These are phyloP conservation scores for Orestias chungarensis DNA, from an alignment of 2,797 vertebrate species.

Conservation along the genomic window DNA sequence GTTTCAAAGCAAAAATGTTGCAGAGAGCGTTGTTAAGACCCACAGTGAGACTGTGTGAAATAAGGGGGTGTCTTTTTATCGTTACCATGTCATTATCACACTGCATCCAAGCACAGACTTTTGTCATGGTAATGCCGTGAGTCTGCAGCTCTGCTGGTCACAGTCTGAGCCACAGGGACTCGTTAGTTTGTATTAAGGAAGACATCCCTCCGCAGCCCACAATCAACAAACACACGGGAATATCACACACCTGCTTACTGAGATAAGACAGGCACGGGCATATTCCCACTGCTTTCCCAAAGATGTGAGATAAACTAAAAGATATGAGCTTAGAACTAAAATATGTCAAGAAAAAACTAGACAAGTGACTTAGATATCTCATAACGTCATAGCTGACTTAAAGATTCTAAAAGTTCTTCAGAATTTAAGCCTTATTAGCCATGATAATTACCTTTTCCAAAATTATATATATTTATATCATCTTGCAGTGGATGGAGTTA, in stretches of 20 bases:
- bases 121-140: constrained; percentile 76
- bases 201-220: constrained; percentile 42
- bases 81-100: constrained; percentile 59
- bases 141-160: constrained; percentile 70
- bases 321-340: constrained; percentile 16
- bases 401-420: too few species aligned
- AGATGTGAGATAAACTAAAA: constrained; percentile 13
- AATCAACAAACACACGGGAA: constrained; percentile 56
- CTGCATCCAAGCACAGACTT: constrained; percentile 60
- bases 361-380: neutral
- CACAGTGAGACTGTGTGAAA: constrained; percentile 43
- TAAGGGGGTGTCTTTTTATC: constrained; percentile 46
- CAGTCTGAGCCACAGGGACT: constrained; percentile 73
- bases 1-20: constrained; percentile 28
- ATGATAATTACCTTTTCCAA: neutral
- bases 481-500: neutral
- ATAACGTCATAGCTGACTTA: neutral
- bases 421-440: neutral
- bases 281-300: constrained; percentile 29
- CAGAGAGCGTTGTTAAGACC: constrained; percentile 36
- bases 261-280: constrained; percentile 41
- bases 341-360: constrained; percentile 11
- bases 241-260: constrained; percentile 65
- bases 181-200: constrained; percentile 71
- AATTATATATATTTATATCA: neutral